Evolutionary conservation across 2,113 vertebrate genomes (phyloP), one percentile per base, ranked within the genome.

Genomic region (Xyrauchen texanus): DNA sequence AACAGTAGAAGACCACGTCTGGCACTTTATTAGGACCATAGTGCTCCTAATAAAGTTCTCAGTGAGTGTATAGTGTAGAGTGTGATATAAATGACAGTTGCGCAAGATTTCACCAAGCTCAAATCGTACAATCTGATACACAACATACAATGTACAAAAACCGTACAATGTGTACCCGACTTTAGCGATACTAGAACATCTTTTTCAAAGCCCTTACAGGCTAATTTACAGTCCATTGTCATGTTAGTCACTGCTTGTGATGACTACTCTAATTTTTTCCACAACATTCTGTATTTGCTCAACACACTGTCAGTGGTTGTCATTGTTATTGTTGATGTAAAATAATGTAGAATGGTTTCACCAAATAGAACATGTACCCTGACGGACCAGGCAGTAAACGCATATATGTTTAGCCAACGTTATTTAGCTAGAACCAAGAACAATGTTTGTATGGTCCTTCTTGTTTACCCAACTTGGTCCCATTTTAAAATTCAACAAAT

Each of bases 401-500:
- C 68, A 53, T 9, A n/a, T 9, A 44, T 70, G 16, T 45, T 55
- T 12, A 8, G 12, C 55, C 45, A 73, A 61, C 5, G 5, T 73
- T 73, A 61, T 47, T 73, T 45, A 74, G 11, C 58, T n/a, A 51
- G n/a, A n/a, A n/a, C n/a, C n/a, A n/a, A n/a, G n/a, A n/a, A n/a
- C n/a, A n/a, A n/a, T n/a, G n/a, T n/a, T n/a, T n/a, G n/a, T n/a
- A n/a, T 7, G 7, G 68, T 69, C 67, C 63, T 77, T 64, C 9
- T 13, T 78, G 68, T 62, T 62, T 62, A 34, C 6, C 71, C 58
- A 51, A 13, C 58, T 51, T 63, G 58, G 58, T 58, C 58, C 71
- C 11, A 63, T 34, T 76, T 76, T 21, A 51, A 16, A 76, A 53
- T 76, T 49, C 61, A n/a, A n/a, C n/a, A n/a, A n/a, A n/a, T n/a